Conservation (phyloP, 2,797 vertebrate species). For the Orestias chungarensis region DNA sequence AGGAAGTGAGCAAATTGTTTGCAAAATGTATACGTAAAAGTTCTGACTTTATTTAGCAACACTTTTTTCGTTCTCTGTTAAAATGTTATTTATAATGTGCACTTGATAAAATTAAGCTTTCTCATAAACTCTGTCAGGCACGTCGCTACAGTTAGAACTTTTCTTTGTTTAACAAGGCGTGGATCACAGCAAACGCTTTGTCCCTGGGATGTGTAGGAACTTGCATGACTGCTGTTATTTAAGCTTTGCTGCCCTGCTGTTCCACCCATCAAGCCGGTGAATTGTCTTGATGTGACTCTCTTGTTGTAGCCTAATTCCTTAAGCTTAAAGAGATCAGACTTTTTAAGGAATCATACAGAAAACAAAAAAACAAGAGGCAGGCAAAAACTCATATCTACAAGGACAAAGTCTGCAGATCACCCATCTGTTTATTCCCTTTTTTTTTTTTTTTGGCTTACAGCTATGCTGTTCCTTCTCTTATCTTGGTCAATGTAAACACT, state of each 20-base stretch:
- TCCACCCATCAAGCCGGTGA: background rate
- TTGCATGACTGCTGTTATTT: constrained; percentile 20
- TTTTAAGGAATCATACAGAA: constrained; percentile 4
- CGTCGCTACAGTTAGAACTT: background rate
- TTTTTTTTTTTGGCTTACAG: constrained; percentile 14
- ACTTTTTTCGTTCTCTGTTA: background rate
- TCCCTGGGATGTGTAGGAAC: constrained; percentile 25
- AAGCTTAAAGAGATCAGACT: constrained; percentile 35
- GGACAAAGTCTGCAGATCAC: constrained; percentile 31
- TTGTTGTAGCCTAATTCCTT: background rate
- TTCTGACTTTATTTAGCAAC: too few species aligned
- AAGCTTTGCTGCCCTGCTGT: background rate
- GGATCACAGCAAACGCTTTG: background rate
- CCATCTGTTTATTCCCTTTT: constrained; percentile 15
- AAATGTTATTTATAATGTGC: background rate
- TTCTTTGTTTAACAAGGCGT: constrained; percentile 24
- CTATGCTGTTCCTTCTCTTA: constrained; percentile 21
- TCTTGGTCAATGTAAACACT: constrained; percentile 23
- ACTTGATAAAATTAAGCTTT: background rate
- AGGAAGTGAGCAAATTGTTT: too few species aligned
- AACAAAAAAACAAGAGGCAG: constrained; percentile 12
- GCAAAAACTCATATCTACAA: constrained; percentile 2
- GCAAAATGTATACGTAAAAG: too few species aligned
- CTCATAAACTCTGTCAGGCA: background rate
- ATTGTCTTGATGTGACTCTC: background rate